Percentiles rank a stretch among this genome's conserved stretches.
Conservation (phyloP, 2,113 vertebrate genomes). For the Orcinus orca region DNA sequence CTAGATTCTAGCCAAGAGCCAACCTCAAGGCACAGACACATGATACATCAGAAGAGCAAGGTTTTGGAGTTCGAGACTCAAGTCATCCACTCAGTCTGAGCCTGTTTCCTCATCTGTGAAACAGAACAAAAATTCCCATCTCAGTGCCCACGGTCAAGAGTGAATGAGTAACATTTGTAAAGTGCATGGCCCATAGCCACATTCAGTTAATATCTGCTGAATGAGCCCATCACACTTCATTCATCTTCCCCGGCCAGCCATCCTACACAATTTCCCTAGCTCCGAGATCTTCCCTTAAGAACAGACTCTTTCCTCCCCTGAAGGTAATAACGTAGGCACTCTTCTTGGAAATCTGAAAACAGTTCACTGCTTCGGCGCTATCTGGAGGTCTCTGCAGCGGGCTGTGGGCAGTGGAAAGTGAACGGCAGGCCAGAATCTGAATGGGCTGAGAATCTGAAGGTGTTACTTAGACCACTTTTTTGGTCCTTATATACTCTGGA, state of each 20-base stretch:
- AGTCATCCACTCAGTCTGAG: not conserved
- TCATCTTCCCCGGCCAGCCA: not conserved
- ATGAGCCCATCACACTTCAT: not conserved
- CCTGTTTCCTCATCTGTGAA: not conserved
- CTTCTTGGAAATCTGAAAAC: not conserved
- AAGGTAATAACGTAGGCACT: not conserved
- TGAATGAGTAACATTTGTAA: not conserved
- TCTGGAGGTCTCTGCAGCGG: not conserved
- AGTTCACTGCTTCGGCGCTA: not conserved
- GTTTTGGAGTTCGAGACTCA: not conserved
- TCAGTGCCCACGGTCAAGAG: not conserved
- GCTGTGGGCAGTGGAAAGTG: not conserved
- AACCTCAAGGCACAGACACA: not conserved
- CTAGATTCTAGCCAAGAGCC: not conserved
- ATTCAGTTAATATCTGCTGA: not conserved
- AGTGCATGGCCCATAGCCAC: rapidly evolving
- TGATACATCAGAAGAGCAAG: not conserved
- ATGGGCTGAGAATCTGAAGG: not conserved
- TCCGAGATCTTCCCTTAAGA: not conserved
- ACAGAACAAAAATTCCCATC: not conserved
- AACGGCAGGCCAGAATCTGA: not conserved
- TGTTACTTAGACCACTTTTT: not conserved
- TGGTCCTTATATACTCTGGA: not conserved
- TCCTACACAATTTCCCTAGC: not conserved
- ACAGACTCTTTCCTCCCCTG: not conserved